A percentile compares a stretch with the other conserved stretches of the same genome.
Conservation (phyloP, 1,140 invertebrate genomes). For the Amyelois transitella region DNA sequence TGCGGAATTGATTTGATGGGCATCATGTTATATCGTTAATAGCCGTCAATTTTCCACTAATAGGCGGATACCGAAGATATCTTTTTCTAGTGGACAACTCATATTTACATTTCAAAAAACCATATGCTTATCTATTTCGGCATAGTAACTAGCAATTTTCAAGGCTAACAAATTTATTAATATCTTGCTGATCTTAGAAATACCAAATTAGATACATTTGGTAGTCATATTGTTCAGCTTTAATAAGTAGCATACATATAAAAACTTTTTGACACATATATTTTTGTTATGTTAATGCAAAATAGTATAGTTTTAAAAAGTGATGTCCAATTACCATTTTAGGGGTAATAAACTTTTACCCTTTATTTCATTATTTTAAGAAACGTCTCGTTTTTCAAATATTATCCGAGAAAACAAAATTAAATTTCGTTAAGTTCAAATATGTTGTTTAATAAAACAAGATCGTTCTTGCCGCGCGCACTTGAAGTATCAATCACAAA, state of each 20-base stretch:
- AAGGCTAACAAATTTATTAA: conserved; percentile 53
- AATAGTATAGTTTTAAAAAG: no score
- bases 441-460: no score
- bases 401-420: no score
- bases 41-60: conserved; percentile 1
- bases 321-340: no score
- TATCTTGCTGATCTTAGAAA: conserved; percentile 45
- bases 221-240: conserved; percentile 19
- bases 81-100: conserved; percentile 11
- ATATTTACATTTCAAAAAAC: conserved; percentile 50
- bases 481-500: background rate
- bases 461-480: background rate
- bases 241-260: conserved; percentile 3
- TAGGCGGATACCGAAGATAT: conserved; percentile 1
- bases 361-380: no score
- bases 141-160: conserved; percentile 53
- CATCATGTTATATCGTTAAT: background rate
- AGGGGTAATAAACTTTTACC: no score
- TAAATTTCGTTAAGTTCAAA: no score
- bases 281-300: no score
- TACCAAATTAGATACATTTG: conserved; percentile 34
- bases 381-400: no score
- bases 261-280: no score
- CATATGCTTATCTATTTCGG: conserved; percentile 55
- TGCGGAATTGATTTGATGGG: background rate